phyloP scores from a whole-genome alignment of 2,888 invertebrate genomes.

The Orchestes rusci region DNA sequence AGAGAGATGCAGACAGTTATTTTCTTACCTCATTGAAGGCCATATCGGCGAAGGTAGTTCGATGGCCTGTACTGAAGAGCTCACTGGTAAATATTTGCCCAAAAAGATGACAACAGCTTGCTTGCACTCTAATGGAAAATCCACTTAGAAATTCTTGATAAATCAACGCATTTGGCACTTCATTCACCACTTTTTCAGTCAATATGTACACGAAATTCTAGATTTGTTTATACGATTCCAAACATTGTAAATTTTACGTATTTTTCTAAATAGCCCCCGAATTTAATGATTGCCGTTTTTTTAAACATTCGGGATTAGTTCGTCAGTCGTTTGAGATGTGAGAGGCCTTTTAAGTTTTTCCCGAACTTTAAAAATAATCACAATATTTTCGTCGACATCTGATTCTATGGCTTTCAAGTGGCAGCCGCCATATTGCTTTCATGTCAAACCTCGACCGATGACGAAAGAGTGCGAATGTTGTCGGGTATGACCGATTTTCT shows the following conservation, averaged over 20 bases:
- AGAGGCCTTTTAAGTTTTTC: too few relatives aligned
- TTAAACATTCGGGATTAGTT: too few relatives aligned
- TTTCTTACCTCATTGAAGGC: slow-evolving; percentile 76
- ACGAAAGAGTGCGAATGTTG: too few relatives aligned
- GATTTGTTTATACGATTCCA: not conserved
- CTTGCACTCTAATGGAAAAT: slow-evolving; percentile 9
- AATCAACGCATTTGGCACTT: slow-evolving; percentile 8
- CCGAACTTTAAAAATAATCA: slow-evolving; percentile 7
- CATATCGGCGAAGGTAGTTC: slow-evolving; percentile 56
- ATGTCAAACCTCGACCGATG: too few relatives aligned
- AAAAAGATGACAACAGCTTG: slow-evolving; percentile 14
- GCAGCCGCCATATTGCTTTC: slow-evolving; percentile 16
- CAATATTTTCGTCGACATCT: slow-evolving; percentile 15
- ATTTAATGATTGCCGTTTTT: too few relatives aligned
- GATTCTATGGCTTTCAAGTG: slow-evolving; percentile 9
- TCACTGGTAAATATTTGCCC: too few relatives aligned
- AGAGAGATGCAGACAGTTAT: too few relatives aligned
- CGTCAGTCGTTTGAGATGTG: too few relatives aligned
- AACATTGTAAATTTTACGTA: slow-evolving; percentile 8
- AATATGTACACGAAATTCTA: too few relatives aligned
- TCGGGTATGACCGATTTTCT: too few relatives aligned
- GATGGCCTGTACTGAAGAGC: slow-evolving; percentile 42
- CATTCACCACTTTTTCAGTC: slow-evolving; percentile 4
- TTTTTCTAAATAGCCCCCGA: too few relatives aligned
- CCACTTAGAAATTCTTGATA: not conserved